Evolutionary conservation across 2,113 vertebrate genomes (phyloP), one percentile per base, ranked within the genome.

Genomic region (Rhinolophus sinicus): DNA sequence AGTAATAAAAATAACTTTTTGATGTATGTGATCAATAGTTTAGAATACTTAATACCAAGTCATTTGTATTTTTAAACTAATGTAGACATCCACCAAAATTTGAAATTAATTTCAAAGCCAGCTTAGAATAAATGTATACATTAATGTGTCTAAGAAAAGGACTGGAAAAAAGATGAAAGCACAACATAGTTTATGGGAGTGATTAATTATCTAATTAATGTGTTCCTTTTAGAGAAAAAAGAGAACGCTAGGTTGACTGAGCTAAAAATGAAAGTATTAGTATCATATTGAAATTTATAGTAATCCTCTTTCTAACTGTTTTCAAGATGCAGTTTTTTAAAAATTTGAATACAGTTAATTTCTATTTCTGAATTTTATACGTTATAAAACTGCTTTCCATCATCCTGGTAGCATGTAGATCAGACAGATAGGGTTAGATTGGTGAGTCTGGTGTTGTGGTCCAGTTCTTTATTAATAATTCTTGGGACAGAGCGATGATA

Each of bases 21-120:
- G 18, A 78, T 77, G 9, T 77, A 21, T 56, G 95, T 96, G 86
- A 86, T 88, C 47, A 84, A n/a, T 88, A 60, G 58, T 77, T 96
- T 90, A 94, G 33, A 95, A 47, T 3, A 94, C 82, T 60, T 75
- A 52, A 78, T 72, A 83, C 12, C 80, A 70, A 95, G 26, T 92
- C 85, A 75, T 91, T 65, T 81, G 6, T 65, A 84, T 88, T 77
- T 87, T 65, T 67, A 52, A 88, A 67, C 33, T 73, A 40, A 13
- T 88, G 2, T 83, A 40, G 47, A 9, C 64, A 50, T 9, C 6
- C 5, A 54, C 15, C 60, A 90, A 76, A 92, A 44, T 84, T 72
- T 60, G 40, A 94, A 93, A 87, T 86, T 82, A 90, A 58, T 40
- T 95, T 96, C 33, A 73, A 92, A 81, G 15, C 11, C 22, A 82